A percentile compares a stretch with the other conserved stretches of the same genome.
Conservation (phyloP, 2,113 vertebrate genomes). For the Sakesphorus luctuosus region DNA sequence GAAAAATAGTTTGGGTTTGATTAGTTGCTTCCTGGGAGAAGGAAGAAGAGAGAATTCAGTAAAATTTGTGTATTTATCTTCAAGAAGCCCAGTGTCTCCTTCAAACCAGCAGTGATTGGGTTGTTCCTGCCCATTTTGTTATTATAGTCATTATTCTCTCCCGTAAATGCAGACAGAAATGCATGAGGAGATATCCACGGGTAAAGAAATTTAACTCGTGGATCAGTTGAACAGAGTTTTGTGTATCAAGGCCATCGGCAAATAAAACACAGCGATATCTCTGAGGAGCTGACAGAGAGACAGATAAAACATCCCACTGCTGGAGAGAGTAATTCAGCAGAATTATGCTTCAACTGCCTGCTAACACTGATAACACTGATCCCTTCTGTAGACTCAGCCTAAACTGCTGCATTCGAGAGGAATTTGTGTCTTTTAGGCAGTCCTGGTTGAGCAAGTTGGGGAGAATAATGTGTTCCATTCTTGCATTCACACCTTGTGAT, state of each 20-base stretch:
- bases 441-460: background rate
- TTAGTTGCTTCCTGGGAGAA: background rate
- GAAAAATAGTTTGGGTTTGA: background rate
- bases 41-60: background rate
- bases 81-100: background rate
- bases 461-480: background rate
- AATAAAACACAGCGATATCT: conserved; percentile 21
- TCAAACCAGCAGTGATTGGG: background rate
- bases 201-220: background rate
- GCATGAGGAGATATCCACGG: background rate
- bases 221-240: background rate
- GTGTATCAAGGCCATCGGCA: background rate
- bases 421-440: background rate
- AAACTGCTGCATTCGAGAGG: background rate
- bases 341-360: background rate
- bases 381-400: background rate
- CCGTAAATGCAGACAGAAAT: background rate
- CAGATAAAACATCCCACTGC: conserved; percentile 16
- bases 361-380: background rate
- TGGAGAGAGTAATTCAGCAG: background rate
- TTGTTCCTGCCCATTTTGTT: background rate
- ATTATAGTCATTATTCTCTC: background rate
- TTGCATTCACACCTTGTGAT: background rate
- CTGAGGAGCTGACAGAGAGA: background rate
- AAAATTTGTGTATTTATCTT: background rate